A percentile compares a stretch with the other conserved stretches of the same genome.
These are phyloP conservation scores for Laticauda laticaudata DNA, from an alignment of 2,113 vertebrate genomes.

Conservation along the genomic window DNA sequence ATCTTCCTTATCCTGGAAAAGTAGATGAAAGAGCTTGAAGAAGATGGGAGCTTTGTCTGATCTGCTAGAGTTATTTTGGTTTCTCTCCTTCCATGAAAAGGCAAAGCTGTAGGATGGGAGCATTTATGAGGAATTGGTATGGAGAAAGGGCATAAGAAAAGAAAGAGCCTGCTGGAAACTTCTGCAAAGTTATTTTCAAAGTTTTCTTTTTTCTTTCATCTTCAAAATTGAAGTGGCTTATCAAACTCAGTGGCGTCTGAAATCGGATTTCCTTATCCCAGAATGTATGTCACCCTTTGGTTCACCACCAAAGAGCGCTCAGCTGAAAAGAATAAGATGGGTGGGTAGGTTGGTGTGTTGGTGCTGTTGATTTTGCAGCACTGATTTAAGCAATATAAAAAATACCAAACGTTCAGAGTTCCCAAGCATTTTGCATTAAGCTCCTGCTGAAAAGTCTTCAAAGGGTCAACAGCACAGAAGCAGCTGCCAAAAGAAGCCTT, in stretches of 20 bases:
- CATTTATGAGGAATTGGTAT: neutral
- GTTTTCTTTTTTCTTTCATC: conserved; percentile 48
- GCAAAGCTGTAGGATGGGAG: conserved; percentile 34
- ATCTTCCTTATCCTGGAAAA: conserved; percentile 42
- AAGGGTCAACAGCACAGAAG: neutral
- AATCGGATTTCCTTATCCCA: conserved; percentile 48
- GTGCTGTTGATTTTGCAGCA: neutral
- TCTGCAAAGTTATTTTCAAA: conserved; percentile 62
- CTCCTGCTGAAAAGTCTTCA: neutral
- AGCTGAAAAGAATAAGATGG: conserved; percentile 39
- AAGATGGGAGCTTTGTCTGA: conserved; percentile 45
- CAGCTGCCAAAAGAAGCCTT: neutral
- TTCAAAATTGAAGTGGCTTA: conserved; percentile 62
- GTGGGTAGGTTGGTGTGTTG: neutral
- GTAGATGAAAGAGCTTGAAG: conserved; percentile 41
- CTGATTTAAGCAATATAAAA: neutral
- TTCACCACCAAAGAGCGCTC: conserved; percentile 12
- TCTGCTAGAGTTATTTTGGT: conserved; percentile 46
- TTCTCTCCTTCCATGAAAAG: conserved; percentile 50
- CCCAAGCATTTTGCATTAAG: neutral
- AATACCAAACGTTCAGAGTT: neutral
- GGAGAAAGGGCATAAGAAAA: neutral
- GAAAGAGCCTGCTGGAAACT: conserved; percentile 48
- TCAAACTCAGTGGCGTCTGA: conserved; percentile 35
- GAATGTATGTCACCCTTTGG: conserved; percentile 1